Evolutionary conservation across 1,140 invertebrate species (phyloP), one percentile per base, ranked within the genome.

Genomic region (Nymphalis io): DNA sequence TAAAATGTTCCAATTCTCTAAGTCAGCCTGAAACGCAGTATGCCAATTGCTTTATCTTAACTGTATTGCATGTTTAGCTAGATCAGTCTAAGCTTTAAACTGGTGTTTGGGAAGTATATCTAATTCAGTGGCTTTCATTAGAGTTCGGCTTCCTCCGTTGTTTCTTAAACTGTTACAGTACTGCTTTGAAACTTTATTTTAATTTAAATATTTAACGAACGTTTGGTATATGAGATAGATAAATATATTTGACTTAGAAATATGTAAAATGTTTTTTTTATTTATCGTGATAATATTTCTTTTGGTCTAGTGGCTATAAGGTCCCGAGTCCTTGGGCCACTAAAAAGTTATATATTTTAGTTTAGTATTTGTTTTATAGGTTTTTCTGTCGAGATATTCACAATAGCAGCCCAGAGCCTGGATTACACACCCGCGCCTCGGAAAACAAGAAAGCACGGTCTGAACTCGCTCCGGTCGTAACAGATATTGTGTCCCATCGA

Each of bases 11-110:
- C 16, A 46, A 46, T 46, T 8, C 4, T 33, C 44, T n/a, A 46
- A 46, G 6, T 11, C 48, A 13, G 48, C 20, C 10, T 2, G 18
- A 10, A 48, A 48, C 46, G 20, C 48, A 53, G 20, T 13, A 20
- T 53, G 48, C 48, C 48, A 53, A 53, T 53, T 11, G 6, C 48
- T 21, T 48, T 53, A 53, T n/a, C 48, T 53, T 21, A 53, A 53
- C 20, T 20, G 18, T 33, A 33, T 53, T 21, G 6, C 48, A 27
- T 55, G 51, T 27, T 55, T 55, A 51, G 11, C 21, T 55, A 4
- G 18, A 53, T 53, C 48, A 21, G 13, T 33, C 51, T 55, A 55
- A 55, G 23, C 23, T 23, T 21, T 21, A 55, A 55, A 55, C 23
- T 55, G 23, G 21, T 27, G 20, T 55, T 55, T 27, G 51, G 15